These are phyloP conservation scores for Propithecus deckenii DNA, from an alignment of 2,797 vertebrate genomes.

Conservation along the genomic window DNA sequence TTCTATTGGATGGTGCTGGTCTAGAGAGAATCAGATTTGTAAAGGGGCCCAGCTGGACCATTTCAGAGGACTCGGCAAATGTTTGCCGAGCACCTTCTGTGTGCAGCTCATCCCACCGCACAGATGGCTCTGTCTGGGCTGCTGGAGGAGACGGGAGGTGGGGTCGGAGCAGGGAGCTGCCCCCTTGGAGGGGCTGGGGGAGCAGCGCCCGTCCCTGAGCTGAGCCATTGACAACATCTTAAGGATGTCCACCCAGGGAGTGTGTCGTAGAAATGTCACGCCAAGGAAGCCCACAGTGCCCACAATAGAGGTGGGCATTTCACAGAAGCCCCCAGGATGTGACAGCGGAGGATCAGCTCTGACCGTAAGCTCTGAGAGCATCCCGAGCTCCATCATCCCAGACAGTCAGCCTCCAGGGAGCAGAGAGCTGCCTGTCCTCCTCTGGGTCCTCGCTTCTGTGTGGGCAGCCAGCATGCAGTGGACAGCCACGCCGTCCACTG, in stretches of 20 bases:
- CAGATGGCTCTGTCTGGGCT: background rate
- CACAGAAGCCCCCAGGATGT: too few relatives aligned
- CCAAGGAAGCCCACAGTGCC: fast-evolving
- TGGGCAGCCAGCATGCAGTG: too few relatives aligned
- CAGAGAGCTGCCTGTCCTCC: background rate
- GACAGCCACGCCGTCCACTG: too few relatives aligned
- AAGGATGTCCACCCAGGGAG: background rate
- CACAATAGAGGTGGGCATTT: too few relatives aligned
- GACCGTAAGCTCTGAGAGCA: background rate
- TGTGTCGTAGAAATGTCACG: background rate
- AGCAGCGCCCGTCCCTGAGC: background rate
- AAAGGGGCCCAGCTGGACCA: background rate
- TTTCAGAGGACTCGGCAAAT: background rate
- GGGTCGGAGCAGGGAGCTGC: background rate
- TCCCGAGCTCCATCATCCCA: too few relatives aligned
- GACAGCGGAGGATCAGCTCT: background rate
- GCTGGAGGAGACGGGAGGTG: background rate
- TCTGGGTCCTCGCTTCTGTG: background rate
- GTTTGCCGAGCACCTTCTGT: too few relatives aligned
- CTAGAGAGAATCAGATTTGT: background rate
- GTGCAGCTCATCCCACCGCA: too few relatives aligned
- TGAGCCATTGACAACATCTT: background rate
- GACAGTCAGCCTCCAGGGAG: background rate
- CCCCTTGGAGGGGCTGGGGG: background rate
- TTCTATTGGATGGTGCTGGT: background rate